Evolutionary conservation across 2,888 invertebrate genomes (phyloP).

Genomic region (Dryobota labecula): DNA sequence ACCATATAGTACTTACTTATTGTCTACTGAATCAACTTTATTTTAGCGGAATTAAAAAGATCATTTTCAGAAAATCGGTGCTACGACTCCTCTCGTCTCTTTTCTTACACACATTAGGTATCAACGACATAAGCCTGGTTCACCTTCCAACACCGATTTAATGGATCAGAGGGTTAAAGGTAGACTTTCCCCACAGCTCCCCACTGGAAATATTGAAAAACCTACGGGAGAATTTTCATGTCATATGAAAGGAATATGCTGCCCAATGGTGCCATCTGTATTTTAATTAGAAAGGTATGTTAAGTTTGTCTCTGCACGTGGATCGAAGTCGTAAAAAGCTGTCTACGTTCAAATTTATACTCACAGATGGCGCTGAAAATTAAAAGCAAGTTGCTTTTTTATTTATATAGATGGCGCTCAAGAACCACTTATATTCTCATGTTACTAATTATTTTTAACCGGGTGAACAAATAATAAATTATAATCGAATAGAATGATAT

Average conservation of each 20-base stretch:
- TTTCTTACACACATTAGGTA: background rate
- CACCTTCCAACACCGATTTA: background rate
- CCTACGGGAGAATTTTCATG: background rate
- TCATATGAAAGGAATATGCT: background rate
- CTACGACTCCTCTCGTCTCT: background rate
- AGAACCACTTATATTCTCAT: slow-evolving; percentile 14
- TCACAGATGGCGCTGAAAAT: slow-evolving; percentile 39
- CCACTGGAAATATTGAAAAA: background rate
- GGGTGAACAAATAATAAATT: background rate
- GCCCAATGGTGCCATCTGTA: slow-evolving; percentile 32
- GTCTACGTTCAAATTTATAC: accelerated
- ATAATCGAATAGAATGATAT: no score
- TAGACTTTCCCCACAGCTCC: background rate
- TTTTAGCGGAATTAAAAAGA: no score
- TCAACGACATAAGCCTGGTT: background rate
- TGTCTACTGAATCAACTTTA: background rate
- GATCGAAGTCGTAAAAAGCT: background rate
- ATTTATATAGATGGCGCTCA: slow-evolving; percentile 28
- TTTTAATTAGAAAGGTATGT: background rate
- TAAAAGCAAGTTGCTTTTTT: accelerated
- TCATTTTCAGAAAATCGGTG: background rate
- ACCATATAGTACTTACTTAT: background rate
- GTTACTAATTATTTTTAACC: background rate
- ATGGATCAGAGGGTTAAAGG: background rate
- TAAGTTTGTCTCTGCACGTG: accelerated